Evolutionary conservation across 2,888 invertebrate genomes (phyloP), one percentile per base, ranked within the genome.

Genomic region (Prenolepis imparis): DNA sequence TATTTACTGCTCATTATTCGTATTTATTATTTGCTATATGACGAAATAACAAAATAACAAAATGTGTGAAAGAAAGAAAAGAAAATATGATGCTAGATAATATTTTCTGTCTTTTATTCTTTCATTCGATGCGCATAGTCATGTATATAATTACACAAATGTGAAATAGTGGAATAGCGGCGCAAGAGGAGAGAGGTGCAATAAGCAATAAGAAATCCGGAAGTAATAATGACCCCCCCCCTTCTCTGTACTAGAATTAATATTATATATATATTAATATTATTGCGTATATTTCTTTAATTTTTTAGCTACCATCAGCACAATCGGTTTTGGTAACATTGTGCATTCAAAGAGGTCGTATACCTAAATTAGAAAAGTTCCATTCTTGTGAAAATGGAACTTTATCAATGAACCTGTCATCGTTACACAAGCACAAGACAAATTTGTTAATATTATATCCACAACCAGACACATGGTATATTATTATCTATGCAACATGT

Each of bases 371-470:
- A n/a, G 91, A 89, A 52, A 90, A 90, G 48, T 85, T 88, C 41
- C 90, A 94, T 63, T 72, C 89, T 24, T 95, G 95, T 78, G 87
- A 90, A n/a, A 88, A 93, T 80, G 61, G 89, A 44, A 80, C 82
- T 39, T 91, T 92, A 90, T 87, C 83, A 36, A 90, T 93, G 83
- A 90, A 90, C 78, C 87, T 94, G n/a, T 92, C 93, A 6, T 92
- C 93, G 0, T 82, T 68, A 64, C 87, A 91, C 24, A 91, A 89
- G 61, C 89, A 84, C 21, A 87, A 91, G 73, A 89, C 91, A 67
- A 93, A 86, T 75, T 88, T 95, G 52, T 89, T 94, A 75, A 94
- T 95, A 87, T 95, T 95, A 48, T 95, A 95, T 92, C 95, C 95
- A 1, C 94, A 95, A 86, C 95, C 95, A 48, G 95, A 95, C 83